Evolutionary conservation across 2,888 invertebrate species (phyloP), one percentile per base, ranked within the genome.

Genomic region (Dinocampus coccinellae): DNA sequence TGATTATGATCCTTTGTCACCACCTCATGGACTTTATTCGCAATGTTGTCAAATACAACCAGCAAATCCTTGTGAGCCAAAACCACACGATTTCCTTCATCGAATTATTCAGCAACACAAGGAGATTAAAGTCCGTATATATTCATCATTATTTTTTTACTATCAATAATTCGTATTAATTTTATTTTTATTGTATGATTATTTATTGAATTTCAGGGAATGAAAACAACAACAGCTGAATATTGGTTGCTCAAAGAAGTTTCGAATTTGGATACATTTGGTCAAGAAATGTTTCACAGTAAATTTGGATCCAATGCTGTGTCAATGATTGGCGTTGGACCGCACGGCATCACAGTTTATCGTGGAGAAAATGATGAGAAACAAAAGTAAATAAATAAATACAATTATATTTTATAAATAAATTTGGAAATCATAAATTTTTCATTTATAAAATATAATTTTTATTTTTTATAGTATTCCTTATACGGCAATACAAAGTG

Each of bases 191-290:
- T n/a, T 36, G 9, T 24, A 24, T 42, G 2, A n/a, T 36, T 29
- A 39, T 69, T 53, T 47, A 52, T 72, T 75, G 73, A 66, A 76
- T 78, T 90, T 63, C 81, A 89, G 83, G 90, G 91, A 13, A 94
- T 94, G 92, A 91, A 92, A 73, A 88, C 92, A 9, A 92, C 92
- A n/a, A 92, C 93, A 52, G 95, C 95, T 2, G 94, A 95, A 83
- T 96, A 96, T 88, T 93, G 94, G 90, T 88, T 96, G 52, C 88
- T 97, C 61, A 93, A 95, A 84, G 93, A 94, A 86, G 93, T 94
- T 69, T 93, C 95, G 6, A 92, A 92, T 75, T 88, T 95, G 78
- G 93, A 93, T 77, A 93, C 93, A 36, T 96, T 95, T 86, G 96
- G 96, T 0, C 94, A 95, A 85, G 95, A 96, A 85, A 89, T 94